Base-by-base conservation (phyloP, 1,140 invertebrate species). In the Drosophila watanabei region DNA sequence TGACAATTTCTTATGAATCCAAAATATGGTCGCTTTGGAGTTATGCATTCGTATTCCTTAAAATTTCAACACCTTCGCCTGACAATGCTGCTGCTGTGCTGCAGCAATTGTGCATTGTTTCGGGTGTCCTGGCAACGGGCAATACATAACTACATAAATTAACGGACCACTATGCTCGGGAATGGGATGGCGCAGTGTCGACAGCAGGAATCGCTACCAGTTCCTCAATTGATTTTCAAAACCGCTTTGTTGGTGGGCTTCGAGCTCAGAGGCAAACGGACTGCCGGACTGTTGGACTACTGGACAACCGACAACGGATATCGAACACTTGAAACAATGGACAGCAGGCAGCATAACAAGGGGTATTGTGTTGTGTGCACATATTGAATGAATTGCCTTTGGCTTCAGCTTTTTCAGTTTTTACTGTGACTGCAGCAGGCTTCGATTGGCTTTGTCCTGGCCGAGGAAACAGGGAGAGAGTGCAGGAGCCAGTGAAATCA, bases 181-280 rank as follows among this genome's bases (percentile, higher is more conserved):
- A 52, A 56, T 24, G 41, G 37, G 71, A 58, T 57, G 56, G 49
- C 57, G 66, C 65, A 81, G 76, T 90, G 86, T 86, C 86, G 86
- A 90, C 82, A 90, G 82, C 86, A 86, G 86, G 86, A 90, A 90
- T 90, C 76, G 82, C 79, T 87, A 90, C 82, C 69, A 75, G 71
- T 86, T 86, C 78, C 90, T 75, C 86, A 89, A 90, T 91, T 86
- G 86, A 89, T 82, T 79, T 89, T 82, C 43, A 61, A 75, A 85
- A 75, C 56, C 75, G 72, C 86, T 80, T 75, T 91, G 86, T 71
- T 89, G 82, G 86, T 90, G 86, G 86, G 39, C 77, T 24, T 32
- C 41, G 75, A 62, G 63, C 39, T 62, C 76, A 66, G 69, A 58
- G 49, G 49, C 49, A 30, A 81, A 72, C 48, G 14, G 24, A 49